phyloP scores from a whole-genome alignment of 1,140 invertebrate species.

The Andricus grossulariae region DNA sequence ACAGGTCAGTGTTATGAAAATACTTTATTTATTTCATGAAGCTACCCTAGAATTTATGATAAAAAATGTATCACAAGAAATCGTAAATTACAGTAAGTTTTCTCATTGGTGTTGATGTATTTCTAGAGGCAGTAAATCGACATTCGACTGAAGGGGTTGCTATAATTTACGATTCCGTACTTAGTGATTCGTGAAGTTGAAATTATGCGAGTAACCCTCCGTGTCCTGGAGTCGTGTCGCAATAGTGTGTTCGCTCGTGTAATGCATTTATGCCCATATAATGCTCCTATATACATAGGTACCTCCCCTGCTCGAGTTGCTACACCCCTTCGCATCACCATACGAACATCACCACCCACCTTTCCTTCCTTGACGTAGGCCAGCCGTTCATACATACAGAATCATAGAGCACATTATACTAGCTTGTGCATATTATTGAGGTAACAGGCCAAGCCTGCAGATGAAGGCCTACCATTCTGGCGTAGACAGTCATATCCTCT shows the following conservation, averaged over 20 bases:
- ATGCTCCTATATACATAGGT: constrained; percentile 42
- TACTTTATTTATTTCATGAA: no score
- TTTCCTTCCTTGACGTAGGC: constrained; percentile 36
- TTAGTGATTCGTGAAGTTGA: constrained; percentile 10
- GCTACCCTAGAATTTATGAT: no score
- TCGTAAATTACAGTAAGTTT: not conserved
- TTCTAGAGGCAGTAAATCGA: not conserved
- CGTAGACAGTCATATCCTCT: constrained; percentile 27
- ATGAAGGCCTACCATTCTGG: constrained; percentile 41
- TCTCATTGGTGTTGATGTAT: not conserved
- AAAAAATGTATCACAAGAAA: constrained; percentile 18
- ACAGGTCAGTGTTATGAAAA: no score
- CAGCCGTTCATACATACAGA: constrained; percentile 34
- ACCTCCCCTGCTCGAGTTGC: constrained; percentile 5
- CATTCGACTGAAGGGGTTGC: not conserved
- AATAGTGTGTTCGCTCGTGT: constrained; percentile 42
- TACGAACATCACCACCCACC: not conserved
- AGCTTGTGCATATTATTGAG: constrained; percentile 44
- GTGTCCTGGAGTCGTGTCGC: constrained; percentile 37
- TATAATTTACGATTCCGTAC: constrained; percentile 1
- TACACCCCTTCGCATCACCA: constrained; percentile 39
- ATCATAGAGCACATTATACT: constrained; percentile 45
- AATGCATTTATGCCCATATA: constrained; percentile 50
- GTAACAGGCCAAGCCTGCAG: constrained; percentile 39
- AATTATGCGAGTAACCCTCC: constrained; percentile 38